Base-by-base conservation (phyloP, 2,888 invertebrate genomes). In the Ophonus ardosiacus region DNA sequence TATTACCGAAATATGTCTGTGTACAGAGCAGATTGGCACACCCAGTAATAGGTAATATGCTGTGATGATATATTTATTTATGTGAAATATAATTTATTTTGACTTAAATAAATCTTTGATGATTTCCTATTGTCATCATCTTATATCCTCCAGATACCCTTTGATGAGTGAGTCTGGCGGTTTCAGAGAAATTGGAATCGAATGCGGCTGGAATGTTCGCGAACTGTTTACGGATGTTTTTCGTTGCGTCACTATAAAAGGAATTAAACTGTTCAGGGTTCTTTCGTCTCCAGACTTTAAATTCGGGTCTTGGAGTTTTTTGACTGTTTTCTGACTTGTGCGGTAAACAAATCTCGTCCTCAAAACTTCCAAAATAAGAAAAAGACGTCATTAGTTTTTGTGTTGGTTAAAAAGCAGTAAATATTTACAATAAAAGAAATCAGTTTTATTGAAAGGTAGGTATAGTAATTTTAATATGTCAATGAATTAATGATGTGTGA, bases 191-290 rank as follows among this genome's bases (percentile, higher is more conserved):
- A 43, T 74, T 43, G 71, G 71, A 43, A 43, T 15, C 71, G 68
- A 68, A 15, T 31, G 17, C 17, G 24, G 18, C 21, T 21, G 43
- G 71, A 74, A 74, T 51, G 71, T 43, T 74, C 71, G 71, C 71
- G 71, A 74, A 43, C 71, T 74, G 71, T 74, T 40, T 74, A 74
- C 71, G 71, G 71, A 43, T 74, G 71, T 43, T 40, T 74, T 74
- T 74, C 40, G 43, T 43, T 74, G 71, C 71, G 71, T 74, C 43
- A 74, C 71, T 40, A 74, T 74, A 74, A 74, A 74, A 40, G 71
- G 71, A 74, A 74, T 17, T 40, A 43, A 43, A 43, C 18, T 7
- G 68, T 68, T 68, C 31, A n/a, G 31, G 38, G 24, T 68, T 38
- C 31, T 38, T 17, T 59, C 59, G 17, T 17, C 17, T 59, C 59